Base-by-base conservation (phyloP, 2,888 invertebrate species). In the Nomada ruficornis region DNA sequence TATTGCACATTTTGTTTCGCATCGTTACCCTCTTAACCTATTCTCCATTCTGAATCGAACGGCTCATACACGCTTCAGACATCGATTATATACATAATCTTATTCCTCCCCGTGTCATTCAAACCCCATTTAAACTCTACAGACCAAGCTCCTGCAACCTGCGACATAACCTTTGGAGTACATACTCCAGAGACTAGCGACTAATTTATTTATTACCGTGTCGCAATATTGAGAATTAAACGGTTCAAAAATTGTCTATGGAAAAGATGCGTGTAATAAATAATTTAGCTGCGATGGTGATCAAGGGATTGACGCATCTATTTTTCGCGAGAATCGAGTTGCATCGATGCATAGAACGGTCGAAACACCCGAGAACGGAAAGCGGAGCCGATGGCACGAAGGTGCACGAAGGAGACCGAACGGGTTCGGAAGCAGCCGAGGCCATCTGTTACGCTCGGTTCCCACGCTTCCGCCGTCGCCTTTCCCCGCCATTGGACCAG, bases 401-500 rank as follows among this genome's bases (percentile, higher is more conserved):
- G 82, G 78, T 77, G 74, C 80, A 78, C 89, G 90, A 89, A 90
- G 89, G 87, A 88, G 85, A 80, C 90, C 91, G 90, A 92, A 82
- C 70, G 78, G 82, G 78, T 88, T 87, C 88, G 86, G 89, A 86
- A 88, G 85, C 85, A 75, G 79, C 88, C 91, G 92, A 90, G 91
- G 92, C 91, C 92, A 91, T 92, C 91, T 91, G 92, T 91, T 91
- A 91, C 91, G 90, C 90, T 91, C 88, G 90, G 90, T 93, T 93
- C 93, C 93, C 93, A 93, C 93, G 92, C 93, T 93, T 92, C 92
- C 92, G 91, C 90, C 90, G 90, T 84, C 89, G 84, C 86, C 86
- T 88, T 87, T 87, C 86, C 89, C 89, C 86, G 86, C 89, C 89
- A 85, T 83, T 77, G 67, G 72, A 73, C 81, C 80, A 82, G 83